Percentiles rank a stretch among this genome's conserved stretches.
Conservation (phyloP, 2,888 invertebrate species). For the Drosophila testacea region DNA sequence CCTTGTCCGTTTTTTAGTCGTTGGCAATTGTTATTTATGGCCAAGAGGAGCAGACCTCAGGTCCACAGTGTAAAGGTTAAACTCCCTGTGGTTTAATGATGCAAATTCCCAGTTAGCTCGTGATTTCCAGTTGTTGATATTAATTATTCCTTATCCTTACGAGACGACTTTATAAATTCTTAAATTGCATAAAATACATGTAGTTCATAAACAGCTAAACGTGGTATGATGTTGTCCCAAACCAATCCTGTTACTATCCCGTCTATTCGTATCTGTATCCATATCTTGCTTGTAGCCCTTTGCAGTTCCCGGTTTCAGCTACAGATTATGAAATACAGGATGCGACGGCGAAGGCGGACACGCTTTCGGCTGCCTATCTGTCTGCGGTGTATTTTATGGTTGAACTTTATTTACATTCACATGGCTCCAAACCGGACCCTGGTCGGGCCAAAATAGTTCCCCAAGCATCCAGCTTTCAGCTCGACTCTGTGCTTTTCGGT, state of each 20-base stretch:
- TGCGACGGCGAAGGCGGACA: constrained; percentile 16
- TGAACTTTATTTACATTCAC: constrained; percentile 77
- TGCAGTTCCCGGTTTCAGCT: constrained; percentile 35
- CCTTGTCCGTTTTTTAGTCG: constrained; percentile 20
- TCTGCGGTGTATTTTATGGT: constrained; percentile 69
- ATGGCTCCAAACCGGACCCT: constrained; percentile 20
- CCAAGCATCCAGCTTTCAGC: neutral
- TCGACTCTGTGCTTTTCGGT: constrained; percentile 19
- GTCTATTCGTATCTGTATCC: constrained; percentile 13
- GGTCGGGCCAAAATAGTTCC: constrained; percentile 23
- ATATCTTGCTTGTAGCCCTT: constrained; percentile 30
- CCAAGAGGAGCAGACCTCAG: constrained; percentile 22
- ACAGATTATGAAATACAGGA: constrained; percentile 48
- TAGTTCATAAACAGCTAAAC: constrained; percentile 30
- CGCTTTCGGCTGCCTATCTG: constrained; percentile 50
- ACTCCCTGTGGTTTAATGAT: constrained; percentile 10
- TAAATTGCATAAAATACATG: constrained; percentile 42
- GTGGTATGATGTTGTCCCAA: constrained; percentile 9
- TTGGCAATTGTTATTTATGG: constrained; percentile 75
- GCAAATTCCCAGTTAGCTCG: constrained; percentile 29
- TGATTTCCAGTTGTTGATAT: constrained; percentile 60
- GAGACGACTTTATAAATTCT: constrained; percentile 55
- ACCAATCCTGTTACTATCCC: constrained; percentile 3
- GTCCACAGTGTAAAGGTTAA: constrained; percentile 29
- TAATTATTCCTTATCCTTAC: constrained; percentile 65